Conservation (phyloP, 2,888 invertebrate genomes). For the Cosmia trapezina region DNA sequence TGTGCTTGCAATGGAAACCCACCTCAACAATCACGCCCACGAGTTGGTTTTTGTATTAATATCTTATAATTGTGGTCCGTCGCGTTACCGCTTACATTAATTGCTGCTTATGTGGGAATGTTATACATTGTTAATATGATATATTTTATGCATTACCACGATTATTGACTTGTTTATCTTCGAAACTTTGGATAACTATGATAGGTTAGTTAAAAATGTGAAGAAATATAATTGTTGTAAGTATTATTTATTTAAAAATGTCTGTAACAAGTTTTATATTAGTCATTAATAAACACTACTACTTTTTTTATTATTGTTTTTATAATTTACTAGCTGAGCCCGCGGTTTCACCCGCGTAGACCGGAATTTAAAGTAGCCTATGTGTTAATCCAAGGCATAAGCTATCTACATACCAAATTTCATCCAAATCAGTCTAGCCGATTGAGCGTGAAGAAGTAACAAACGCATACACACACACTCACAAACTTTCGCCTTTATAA, state of each 20-base stretch:
- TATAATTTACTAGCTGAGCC: neutral
- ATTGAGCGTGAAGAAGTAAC: too few relatives aligned
- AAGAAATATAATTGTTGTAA: constrained; percentile 21
- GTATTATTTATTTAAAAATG: constrained; percentile 18
- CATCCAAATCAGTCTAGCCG: too few relatives aligned
- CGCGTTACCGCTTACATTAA: constrained; percentile 77
- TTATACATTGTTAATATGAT: constrained; percentile 59
- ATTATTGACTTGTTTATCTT: constrained; percentile 58
- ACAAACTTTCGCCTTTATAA: too few relatives aligned
- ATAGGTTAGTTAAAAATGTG: constrained; percentile 6
- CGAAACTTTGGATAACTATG: constrained; percentile 16
- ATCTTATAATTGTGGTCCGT: constrained; percentile 78
- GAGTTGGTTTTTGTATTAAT: constrained; percentile 77
- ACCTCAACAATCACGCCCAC: constrained; percentile 76
- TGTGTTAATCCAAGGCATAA: too few relatives aligned
- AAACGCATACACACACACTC: too few relatives aligned
- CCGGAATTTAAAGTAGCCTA: too few relatives aligned
- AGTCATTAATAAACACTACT: neutral
- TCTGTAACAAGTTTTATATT: neutral
- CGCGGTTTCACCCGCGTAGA: too few relatives aligned
- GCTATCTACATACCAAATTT: too few relatives aligned
- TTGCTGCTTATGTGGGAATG: constrained; percentile 68
- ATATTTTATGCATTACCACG: constrained; percentile 58
- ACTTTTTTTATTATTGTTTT: neutral
- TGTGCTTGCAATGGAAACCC: constrained; percentile 67